Conservation (phyloP, 2,113 vertebrate species). For the Hippocampus comes region DNA sequence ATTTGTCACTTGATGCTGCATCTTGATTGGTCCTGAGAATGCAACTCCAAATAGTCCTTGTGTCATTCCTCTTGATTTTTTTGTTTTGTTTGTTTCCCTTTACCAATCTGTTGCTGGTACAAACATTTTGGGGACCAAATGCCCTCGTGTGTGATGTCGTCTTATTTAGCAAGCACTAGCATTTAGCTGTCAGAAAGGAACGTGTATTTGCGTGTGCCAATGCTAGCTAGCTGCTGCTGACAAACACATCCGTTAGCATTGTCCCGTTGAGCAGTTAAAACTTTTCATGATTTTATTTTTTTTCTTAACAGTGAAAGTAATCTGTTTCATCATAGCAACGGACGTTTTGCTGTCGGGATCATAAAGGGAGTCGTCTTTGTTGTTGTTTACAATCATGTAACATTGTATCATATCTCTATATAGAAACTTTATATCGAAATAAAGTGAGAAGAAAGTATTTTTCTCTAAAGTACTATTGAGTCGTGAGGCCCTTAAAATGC, state of each 20-base stretch:
- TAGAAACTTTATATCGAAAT: conserved; percentile 19
- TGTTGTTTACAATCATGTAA: background rate
- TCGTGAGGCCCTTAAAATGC: too few relatives aligned
- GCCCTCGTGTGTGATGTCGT: background rate
- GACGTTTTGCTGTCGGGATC: background rate
- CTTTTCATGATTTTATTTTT: background rate
- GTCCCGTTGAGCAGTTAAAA: background rate
- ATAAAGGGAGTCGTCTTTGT: conserved; percentile 10
- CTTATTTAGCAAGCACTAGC: background rate
- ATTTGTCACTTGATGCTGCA: background rate
- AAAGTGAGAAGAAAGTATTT: background rate
- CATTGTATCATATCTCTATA: conserved; percentile 4
- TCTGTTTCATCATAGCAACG: background rate
- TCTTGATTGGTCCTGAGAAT: background rate
- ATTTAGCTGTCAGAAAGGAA: background rate
- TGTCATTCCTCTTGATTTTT: background rate
- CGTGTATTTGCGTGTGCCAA: background rate
- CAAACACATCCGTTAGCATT: background rate
- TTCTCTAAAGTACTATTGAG: background rate
- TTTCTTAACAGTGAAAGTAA: background rate
- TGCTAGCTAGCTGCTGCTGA: background rate
- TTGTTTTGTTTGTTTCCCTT: background rate
- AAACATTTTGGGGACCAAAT: background rate
- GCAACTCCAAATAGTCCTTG: background rate
- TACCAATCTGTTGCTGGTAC: background rate